Evolutionary conservation across 2,888 invertebrate species (phyloP), one percentile per base, ranked within the genome.

Genomic region (Allophyes oxyacanthae): DNA sequence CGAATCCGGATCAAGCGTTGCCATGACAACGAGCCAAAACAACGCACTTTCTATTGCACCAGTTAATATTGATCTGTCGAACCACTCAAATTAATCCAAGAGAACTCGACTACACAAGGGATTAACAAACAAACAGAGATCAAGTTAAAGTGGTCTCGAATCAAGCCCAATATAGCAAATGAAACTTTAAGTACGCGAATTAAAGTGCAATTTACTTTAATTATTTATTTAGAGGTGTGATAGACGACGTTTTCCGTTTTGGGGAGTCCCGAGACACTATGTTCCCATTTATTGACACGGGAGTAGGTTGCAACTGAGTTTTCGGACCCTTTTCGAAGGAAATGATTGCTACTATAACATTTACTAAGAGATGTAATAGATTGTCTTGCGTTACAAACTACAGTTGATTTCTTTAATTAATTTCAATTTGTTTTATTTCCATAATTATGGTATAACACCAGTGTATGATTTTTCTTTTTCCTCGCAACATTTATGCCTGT

Each of bases 11-110:
- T 88, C 84, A 84, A 78, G 77, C 81, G 92, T 94, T 81, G 69
- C 87, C 81, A 92, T 92, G 82, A 81, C 85, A 87, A 92, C 92
- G 79, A 74, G 68, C 83, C 84, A 87, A 91, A 92, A 90, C 89
- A 91, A 86, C 82, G 79, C 73, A 82, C 72, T 42, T 54, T 67
- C 61, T 58, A 74, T 62, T 49, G 48, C 68, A 75, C 91, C 90
- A 91, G 73, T 64, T 59, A 66, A 58, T 77, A 79, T 76, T 82
- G 90, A 84, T 72, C 91, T 81, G 62, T 74, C 58, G 33, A 66
- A 57, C 51, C 50, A 70, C 60, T 63, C 53, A 56, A 64, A 74
- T 72, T 64, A 64, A 56, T 63, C 66, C 53, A 66, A 61, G 42
- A 45, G 43, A 25, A 40, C 38, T 50, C 36, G 64, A 65, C 72